Evolutionary conservation across 1,140 invertebrate species (phyloP).

Genomic region (Cydia strobilella): DNA sequence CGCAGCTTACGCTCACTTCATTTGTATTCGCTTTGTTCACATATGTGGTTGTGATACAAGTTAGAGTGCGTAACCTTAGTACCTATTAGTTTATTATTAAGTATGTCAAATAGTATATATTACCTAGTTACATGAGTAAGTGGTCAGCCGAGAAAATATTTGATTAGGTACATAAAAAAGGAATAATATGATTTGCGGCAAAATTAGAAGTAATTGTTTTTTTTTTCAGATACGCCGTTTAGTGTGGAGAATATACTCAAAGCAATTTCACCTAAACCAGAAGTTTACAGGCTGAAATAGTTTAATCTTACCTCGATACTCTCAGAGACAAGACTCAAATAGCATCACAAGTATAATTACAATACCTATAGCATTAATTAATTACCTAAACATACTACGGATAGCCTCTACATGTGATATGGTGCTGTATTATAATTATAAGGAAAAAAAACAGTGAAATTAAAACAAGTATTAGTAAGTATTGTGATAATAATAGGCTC

Average conservation of each 20-base stretch:
- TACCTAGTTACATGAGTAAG: too few relatives aligned
- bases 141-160: too few relatives aligned
- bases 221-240: conserved; percentile 65
- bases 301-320: not conserved
- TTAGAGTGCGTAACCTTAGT: too few relatives aligned
- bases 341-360: not conserved
- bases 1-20: too few relatives aligned
- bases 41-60: too few relatives aligned
- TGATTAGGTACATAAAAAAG: too few relatives aligned
- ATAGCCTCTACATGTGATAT: not conserved
- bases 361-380: too few relatives aligned
- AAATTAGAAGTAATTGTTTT: conserved; percentile 23
- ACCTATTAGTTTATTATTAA: too few relatives aligned
- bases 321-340: not conserved
- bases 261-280: conserved; percentile 53
- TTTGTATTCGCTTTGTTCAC: too few relatives aligned
- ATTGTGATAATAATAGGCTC: not conserved
- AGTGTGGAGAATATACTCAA: conserved; percentile 59
- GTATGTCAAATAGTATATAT: too few relatives aligned
- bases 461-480: not conserved
- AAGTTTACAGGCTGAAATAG: conserved; percentile 53
- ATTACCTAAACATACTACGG: not conserved
- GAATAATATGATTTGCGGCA: not conserved
- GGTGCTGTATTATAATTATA: not conserved
- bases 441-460: not conserved